Conservation (phyloP, 1,140 invertebrate genomes). For the Drosophila nebulosa region DNA sequence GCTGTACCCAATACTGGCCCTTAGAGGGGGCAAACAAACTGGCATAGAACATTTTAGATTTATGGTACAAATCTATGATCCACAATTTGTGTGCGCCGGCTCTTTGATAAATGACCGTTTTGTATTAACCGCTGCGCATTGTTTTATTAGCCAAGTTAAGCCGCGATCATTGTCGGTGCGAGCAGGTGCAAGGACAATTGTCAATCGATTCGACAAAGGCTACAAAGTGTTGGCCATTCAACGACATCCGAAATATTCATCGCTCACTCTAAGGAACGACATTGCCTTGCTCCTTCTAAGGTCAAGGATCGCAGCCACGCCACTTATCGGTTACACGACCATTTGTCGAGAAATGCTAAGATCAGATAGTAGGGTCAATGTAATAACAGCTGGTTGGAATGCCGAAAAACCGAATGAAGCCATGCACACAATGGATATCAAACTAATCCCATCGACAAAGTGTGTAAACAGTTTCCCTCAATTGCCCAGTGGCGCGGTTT, state of each 20-base stretch:
- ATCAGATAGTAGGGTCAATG: background rate
- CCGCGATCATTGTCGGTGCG: background rate
- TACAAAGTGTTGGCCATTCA: background rate
- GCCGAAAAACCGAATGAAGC: background rate
- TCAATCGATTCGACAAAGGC: background rate
- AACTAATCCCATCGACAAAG: background rate
- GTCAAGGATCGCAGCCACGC: background rate
- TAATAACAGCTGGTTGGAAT: slow-evolving; percentile 8
- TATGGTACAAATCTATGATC: slow-evolving; percentile 22
- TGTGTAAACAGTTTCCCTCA: background rate
- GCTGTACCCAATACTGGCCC: background rate
- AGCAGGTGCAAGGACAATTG: background rate
- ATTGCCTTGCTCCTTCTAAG: slow-evolving; percentile 13
- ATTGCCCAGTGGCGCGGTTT: background rate
- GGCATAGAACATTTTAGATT: background rate
- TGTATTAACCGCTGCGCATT: slow-evolving; percentile 15
- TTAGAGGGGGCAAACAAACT: background rate
- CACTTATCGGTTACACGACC: background rate
- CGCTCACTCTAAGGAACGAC: background rate
- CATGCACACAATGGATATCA: background rate
- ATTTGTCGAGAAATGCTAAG: background rate
- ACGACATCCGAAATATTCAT: background rate
- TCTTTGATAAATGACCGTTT: slow-evolving; percentile 8
- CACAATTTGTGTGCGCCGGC: slow-evolving; percentile 2
- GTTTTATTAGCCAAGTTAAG: background rate